These are phyloP conservation scores for Pluvianellus socialis DNA, from an alignment of 2,113 vertebrate genomes.

Conservation along the genomic window DNA sequence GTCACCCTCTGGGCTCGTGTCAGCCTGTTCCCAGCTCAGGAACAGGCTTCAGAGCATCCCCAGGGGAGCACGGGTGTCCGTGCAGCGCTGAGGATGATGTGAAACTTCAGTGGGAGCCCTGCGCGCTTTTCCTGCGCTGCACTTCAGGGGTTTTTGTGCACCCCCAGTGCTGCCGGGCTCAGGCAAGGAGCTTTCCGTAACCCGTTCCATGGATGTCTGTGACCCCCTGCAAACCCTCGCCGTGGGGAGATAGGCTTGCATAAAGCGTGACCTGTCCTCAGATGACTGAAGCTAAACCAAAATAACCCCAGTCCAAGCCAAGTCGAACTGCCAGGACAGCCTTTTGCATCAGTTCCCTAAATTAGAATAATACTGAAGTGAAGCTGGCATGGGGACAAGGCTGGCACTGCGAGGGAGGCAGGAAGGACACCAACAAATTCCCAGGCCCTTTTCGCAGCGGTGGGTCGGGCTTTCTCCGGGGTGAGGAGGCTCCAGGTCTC, in stretches of 20 bases:
- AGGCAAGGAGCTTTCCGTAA: background rate
- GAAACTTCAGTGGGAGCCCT: background rate
- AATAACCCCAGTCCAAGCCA: conserved; percentile 1
- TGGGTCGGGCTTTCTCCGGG: accelerated
- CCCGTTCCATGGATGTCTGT: accelerated
- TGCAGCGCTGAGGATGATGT: background rate
- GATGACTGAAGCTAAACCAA: conserved; percentile 38
- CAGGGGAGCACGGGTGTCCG: accelerated
- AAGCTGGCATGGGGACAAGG: conserved; percentile 5
- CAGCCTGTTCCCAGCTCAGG: background rate
- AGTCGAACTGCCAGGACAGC: conserved; percentile 34
- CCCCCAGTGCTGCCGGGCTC: background rate
- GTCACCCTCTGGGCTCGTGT: background rate
- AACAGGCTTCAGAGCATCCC: background rate
- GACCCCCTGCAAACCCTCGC: background rate
- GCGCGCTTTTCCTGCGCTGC: background rate
- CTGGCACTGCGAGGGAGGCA: background rate
- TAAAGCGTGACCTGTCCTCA: conserved; percentile 26
- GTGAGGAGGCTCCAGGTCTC: background rate
- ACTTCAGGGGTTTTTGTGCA: accelerated
- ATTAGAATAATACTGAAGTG: conserved; percentile 55
- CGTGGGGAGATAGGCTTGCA: background rate
- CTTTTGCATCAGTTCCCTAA: conserved; percentile 59
- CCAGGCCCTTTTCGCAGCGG: background rate
- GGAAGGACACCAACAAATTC: conserved; percentile 22